Conservation (phyloP, 2,113 vertebrate species). For the Pipra filicauda region DNA sequence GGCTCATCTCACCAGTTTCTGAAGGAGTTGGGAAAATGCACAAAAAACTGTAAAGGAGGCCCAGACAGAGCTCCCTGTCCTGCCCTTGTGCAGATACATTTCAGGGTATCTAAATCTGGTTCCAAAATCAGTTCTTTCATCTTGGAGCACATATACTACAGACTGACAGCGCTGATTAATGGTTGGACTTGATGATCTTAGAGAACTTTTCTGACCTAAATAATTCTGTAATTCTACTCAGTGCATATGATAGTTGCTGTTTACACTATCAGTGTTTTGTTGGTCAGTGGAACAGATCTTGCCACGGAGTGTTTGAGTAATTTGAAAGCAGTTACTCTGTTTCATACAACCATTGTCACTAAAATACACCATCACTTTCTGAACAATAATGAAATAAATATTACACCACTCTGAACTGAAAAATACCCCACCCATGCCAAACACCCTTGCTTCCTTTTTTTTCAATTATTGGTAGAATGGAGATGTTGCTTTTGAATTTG, state of each 20-base stretch:
- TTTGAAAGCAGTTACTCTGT: not conserved
- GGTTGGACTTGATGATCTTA: not conserved
- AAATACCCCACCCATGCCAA: not conserved
- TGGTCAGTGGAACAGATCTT: not conserved
- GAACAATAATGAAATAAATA: not conserved
- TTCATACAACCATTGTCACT: not conserved
- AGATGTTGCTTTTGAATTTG: not conserved
- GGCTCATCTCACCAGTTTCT: not conserved
- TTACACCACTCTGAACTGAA: not conserved
- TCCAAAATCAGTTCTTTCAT: not conserved
- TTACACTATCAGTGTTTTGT: not conserved
- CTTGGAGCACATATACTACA: not conserved
- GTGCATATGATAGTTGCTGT: not conserved
- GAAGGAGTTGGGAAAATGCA: not conserved
- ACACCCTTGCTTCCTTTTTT: not conserved
- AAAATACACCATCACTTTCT: not conserved
- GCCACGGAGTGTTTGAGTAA: not conserved
- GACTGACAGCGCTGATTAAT: not conserved
- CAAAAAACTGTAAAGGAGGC: not conserved
- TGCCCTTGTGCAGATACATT: not conserved
- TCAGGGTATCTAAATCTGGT: not conserved
- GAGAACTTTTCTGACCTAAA: not conserved
- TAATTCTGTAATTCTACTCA: not conserved
- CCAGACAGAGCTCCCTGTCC: not conserved
- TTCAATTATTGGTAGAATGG: not conserved